Conservation (phyloP, 1,140 invertebrate genomes). For the Nautilus pompilius region DNA sequence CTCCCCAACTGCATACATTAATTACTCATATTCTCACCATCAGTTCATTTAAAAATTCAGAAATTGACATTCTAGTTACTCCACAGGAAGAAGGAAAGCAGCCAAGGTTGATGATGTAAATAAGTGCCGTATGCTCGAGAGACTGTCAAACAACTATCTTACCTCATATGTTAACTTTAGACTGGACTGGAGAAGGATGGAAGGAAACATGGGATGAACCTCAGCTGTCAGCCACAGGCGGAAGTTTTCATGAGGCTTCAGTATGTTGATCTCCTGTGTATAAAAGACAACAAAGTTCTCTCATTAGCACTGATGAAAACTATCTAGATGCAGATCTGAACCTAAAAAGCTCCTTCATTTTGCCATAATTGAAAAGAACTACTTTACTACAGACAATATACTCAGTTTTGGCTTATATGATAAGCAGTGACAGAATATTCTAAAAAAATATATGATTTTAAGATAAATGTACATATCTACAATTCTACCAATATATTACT, state of each 20-base stretch:
- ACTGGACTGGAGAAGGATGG: slow-evolving; percentile 65
- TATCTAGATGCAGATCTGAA: too few relatives aligned
- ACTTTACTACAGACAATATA: background rate
- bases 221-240: slow-evolving; percentile 78
- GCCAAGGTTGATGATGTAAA: background rate
- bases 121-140: background rate
- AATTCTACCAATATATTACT: too few relatives aligned
- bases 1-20: too few relatives aligned
- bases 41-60: too few relatives aligned
- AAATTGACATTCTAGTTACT: too few relatives aligned
- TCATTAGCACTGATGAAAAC: too few relatives aligned
- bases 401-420: too few relatives aligned
- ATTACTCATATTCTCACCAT: too few relatives aligned
- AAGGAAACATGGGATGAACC: slow-evolving; percentile 66
- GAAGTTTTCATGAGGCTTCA: slow-evolving; percentile 65
- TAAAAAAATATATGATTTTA: too few relatives aligned
- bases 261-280: slow-evolving; percentile 61
- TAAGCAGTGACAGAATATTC: too few relatives aligned
- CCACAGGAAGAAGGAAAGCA: background rate
- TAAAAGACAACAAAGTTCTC: background rate
- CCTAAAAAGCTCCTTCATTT: too few relatives aligned
- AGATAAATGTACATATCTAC: too few relatives aligned
- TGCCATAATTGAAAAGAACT: background rate
- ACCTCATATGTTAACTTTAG: slow-evolving; percentile 86
- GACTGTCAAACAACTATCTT: slow-evolving; percentile 6